phyloP scores from a whole-genome alignment of 2,888 invertebrate genomes.

The Hemicrepidius hirtus region DNA sequence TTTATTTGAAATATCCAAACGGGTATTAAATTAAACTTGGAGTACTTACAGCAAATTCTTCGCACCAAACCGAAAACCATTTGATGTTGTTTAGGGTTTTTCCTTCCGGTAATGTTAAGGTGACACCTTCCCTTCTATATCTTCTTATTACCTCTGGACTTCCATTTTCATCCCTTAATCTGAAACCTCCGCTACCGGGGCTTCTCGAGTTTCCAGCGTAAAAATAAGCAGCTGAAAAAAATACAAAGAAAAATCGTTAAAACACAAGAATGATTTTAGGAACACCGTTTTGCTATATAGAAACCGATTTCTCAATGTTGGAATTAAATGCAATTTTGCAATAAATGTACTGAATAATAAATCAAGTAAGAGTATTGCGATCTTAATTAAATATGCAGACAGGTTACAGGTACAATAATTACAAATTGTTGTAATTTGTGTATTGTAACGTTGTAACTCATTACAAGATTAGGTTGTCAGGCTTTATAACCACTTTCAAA shows the following conservation, averaged over 20 bases:
- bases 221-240: constrained; percentile 91
- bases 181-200: constrained; percentile 81
- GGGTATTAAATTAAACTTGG: constrained; percentile 20
- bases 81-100: constrained; percentile 87
- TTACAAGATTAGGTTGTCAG: too few relatives aligned
- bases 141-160: constrained; percentile 84
- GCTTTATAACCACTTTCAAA: too few relatives aligned
- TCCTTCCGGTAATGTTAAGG: constrained; percentile 90
- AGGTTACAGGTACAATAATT: too few relatives aligned
- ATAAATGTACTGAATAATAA: too few relatives aligned
- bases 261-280: too few relatives aligned
- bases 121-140: constrained; percentile 88
- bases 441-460: too few relatives aligned
- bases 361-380: too few relatives aligned
- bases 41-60: constrained; percentile 90
- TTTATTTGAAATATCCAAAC: constrained; percentile 14
- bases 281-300: too few relatives aligned
- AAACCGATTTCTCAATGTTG: too few relatives aligned
- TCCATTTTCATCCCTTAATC: constrained; percentile 89
- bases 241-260: background rate
- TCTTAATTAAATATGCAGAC: too few relatives aligned
- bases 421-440: too few relatives aligned
- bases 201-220: constrained; percentile 86
- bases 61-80: constrained; percentile 95
- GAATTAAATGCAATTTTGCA: too few relatives aligned